Conservation (phyloP, 2,113 vertebrate genomes). For the Sturnus vulgaris region DNA sequence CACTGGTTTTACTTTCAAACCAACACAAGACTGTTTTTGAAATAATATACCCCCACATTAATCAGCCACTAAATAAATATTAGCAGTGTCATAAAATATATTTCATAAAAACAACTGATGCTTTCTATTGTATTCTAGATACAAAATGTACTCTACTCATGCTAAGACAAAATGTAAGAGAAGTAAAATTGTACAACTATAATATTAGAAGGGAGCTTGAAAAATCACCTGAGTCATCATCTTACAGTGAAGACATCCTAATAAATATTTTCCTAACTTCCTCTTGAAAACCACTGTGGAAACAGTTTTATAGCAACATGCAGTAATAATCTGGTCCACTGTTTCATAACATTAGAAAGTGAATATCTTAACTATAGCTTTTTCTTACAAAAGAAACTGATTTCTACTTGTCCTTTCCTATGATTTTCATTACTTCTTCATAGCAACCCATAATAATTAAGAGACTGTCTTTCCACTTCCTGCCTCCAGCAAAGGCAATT, state of each 20-base stretch:
- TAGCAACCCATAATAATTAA: neutral
- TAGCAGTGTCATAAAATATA: neutral
- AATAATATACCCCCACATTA: neutral
- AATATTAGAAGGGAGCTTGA: neutral
- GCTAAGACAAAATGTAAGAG: neutral
- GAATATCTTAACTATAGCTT: neutral
- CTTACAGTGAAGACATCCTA: neutral
- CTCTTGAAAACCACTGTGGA: neutral
- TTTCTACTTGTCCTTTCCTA: neutral
- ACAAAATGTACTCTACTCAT: neutral
- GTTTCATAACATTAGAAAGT: neutral
- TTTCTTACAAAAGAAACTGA: neutral
- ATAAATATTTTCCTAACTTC: neutral
- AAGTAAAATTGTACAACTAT: neutral
- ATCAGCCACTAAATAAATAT: neutral
- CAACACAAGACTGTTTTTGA: neutral
- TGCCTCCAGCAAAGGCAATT: neutral
- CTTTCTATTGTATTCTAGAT: neutral
- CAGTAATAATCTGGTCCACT: neutral
- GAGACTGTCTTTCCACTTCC: neutral
- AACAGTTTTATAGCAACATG: neutral
- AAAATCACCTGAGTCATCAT: neutral
- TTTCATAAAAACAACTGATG: neutral
- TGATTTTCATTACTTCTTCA: neutral
- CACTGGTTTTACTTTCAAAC: too few relatives aligned